Percentiles rank a stretch among this genome's conserved stretches.
phyloP scores from a whole-genome alignment of 64 coral and sea anemone species.

The Hydrozoanthus tunicans region DNA sequence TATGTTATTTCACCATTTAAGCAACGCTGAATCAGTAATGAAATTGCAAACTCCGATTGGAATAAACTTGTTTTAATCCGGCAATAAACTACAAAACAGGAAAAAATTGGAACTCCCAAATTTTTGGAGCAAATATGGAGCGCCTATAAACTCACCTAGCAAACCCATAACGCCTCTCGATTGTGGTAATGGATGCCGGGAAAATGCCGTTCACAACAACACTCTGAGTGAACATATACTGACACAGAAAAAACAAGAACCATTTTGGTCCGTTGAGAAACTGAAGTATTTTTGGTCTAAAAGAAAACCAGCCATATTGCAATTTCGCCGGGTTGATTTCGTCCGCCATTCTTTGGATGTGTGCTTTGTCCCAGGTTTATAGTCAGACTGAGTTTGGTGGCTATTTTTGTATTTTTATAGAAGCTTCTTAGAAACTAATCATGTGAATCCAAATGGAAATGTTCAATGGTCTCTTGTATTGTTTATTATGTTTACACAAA shows the following conservation, averaged over 20 bases:
- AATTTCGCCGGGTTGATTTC: not conserved
- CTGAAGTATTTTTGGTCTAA: constrained; percentile 56
- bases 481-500: not conserved
- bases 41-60: too few relatives aligned
- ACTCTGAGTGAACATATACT: constrained; percentile 75
- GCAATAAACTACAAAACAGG: not conserved
- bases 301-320: constrained; percentile 55
- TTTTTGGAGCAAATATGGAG: not conserved
- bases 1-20: too few relatives aligned
- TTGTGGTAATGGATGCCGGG: constrained; percentile 57
- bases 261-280: constrained; percentile 81
- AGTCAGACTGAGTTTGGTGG: not conserved
- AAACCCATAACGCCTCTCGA: constrained; percentile 67
- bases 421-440: not conserved
- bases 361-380: not conserved
- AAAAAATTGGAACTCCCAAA: not conserved
- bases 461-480: too few relatives aligned
- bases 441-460: constrained; percentile 21
- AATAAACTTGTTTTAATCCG: too few relatives aligned
- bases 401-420: not conserved
- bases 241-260: constrained; percentile 71
- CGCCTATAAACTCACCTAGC: constrained; percentile 35
- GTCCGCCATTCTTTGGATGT: constrained; percentile 9
- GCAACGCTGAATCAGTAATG: too few relatives aligned
- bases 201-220: constrained; percentile 61